These are phyloP conservation scores for Ischnura elegans DNA, from an alignment of 2,888 invertebrate genomes.

Conservation along the genomic window DNA sequence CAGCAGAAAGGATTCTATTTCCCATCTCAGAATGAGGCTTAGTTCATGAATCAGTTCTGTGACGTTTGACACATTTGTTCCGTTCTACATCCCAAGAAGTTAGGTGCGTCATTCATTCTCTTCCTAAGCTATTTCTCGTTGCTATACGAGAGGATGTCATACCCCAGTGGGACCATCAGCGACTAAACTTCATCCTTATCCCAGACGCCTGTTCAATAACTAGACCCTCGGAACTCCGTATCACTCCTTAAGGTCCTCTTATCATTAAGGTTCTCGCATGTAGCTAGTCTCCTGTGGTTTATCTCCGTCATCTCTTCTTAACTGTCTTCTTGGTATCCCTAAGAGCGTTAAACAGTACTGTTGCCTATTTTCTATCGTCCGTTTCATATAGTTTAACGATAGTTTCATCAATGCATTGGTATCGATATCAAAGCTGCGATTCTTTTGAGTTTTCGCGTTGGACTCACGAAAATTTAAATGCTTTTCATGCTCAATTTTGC, in stretches of 20 bases:
- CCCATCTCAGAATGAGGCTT: not conserved
- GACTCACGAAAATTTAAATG: too few species aligned
- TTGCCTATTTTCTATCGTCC: not conserved
- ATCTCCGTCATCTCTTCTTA: not conserved
- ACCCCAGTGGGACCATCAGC: not conserved
- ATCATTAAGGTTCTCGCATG: not conserved
- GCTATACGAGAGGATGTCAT: not conserved
- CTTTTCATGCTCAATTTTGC: too few species aligned
- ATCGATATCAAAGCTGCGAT: too few species aligned
- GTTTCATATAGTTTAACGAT: too few species aligned
- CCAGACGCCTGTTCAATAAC: not conserved
- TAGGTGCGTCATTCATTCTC: not conserved
- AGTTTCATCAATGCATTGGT: too few species aligned
- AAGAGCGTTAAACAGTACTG: not conserved
- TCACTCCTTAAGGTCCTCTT: conserved; percentile 3
- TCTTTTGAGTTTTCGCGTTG: too few species aligned
- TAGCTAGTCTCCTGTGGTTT: not conserved
- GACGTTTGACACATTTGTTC: not conserved
- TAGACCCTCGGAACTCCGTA: not conserved
- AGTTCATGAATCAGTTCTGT: not conserved
- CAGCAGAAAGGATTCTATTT: not conserved
- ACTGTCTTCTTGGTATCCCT: not conserved
- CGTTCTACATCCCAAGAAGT: not conserved
- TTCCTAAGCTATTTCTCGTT: not conserved
- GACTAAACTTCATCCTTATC: not conserved